These are phyloP conservation scores for Apodemia zela DNA, from an alignment of 2,888 invertebrate species.

Conservation along the genomic window DNA sequence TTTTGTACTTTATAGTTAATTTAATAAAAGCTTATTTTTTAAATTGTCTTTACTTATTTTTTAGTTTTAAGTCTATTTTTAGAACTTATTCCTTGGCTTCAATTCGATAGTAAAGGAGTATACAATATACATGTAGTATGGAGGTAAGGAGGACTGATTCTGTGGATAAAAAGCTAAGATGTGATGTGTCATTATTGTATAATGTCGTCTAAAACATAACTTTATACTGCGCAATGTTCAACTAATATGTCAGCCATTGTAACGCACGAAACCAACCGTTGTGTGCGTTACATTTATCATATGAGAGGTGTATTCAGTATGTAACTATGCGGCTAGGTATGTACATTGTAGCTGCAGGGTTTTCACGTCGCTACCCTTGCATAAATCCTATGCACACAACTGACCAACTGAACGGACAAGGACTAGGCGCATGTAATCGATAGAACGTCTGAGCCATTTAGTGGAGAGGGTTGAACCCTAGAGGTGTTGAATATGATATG, in stretches of 20 bases:
- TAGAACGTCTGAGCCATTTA: slow-evolving; percentile 22
- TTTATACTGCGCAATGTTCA: background rate
- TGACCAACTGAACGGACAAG: slow-evolving; percentile 26
- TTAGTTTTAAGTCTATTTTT: too few species aligned
- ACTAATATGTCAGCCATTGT: background rate
- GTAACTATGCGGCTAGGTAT: slow-evolving; percentile 6
- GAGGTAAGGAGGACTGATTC: too few species aligned
- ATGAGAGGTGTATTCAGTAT: background rate
- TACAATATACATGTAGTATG: too few species aligned
- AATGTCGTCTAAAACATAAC: background rate
- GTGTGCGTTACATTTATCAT: background rate
- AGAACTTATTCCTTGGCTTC: too few species aligned
- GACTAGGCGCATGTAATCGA: slow-evolving; percentile 21
- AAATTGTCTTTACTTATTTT: too few species aligned
- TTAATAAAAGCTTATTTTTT: too few species aligned
- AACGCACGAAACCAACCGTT: too few species aligned
- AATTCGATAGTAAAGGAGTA: too few species aligned
- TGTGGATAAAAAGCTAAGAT: too few species aligned
- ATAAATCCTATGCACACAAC: slow-evolving; percentile 32
- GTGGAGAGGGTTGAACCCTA: background rate
- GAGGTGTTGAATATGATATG: slow-evolving; percentile 3
- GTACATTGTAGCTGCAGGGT: slow-evolving; percentile 4
- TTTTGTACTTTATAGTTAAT: too few species aligned
- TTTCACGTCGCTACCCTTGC: slow-evolving; percentile 28
- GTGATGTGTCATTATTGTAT: background rate